Evolutionary conservation across 2,797 vertebrate genomes (phyloP), one percentile per base, ranked within the genome.

Genomic region (Xenopus petersii): DNA sequence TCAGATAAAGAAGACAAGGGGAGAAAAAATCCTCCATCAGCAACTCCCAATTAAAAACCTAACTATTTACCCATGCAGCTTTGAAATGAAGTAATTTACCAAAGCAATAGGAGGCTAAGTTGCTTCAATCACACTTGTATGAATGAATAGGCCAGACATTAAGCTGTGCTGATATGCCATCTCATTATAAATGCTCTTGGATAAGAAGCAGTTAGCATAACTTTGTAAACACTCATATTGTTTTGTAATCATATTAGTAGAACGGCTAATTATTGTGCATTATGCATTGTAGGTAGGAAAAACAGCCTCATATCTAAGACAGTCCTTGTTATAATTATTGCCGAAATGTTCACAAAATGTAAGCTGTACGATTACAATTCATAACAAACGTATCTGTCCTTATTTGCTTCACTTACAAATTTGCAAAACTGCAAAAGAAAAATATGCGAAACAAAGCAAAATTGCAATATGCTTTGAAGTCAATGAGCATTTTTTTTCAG

Each of bases 41-140:
- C 69, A 78, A 63, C 49, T 74, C 69, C 71, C 65, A 78, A 74
- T 78, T 78, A 78, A 78, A 78, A 73, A 51, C 61, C 60, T 64
- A 74, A 73, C 66, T 54, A 65, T 70, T 78, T 70, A 60, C n/a
- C 24, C 17, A 49, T 47, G 12, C 17, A 60, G 17, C 65, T 79
- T 66, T 42, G 62, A 56, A 71, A 77, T 73, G 49, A 69, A 51
- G 47, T 65, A 58, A 78, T 73, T 78, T 69, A 36, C 66, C 21
- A 69, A 16, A 69, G 66, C 61, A 73, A 56, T 65, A 51, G 30
- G 66, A 46, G 64, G 47, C 16, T 69, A 64, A 33, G 65, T 64
- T 56, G n/a, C 49, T 51, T 51, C 49, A 12, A 12, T 51, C 49
- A 12, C 15, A 51, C 6, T 51, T 17, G 42, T 46, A 49, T 68